Evolutionary conservation across 2,113 vertebrate genomes (phyloP).

Genomic region (Bubo scandiacus): DNA sequence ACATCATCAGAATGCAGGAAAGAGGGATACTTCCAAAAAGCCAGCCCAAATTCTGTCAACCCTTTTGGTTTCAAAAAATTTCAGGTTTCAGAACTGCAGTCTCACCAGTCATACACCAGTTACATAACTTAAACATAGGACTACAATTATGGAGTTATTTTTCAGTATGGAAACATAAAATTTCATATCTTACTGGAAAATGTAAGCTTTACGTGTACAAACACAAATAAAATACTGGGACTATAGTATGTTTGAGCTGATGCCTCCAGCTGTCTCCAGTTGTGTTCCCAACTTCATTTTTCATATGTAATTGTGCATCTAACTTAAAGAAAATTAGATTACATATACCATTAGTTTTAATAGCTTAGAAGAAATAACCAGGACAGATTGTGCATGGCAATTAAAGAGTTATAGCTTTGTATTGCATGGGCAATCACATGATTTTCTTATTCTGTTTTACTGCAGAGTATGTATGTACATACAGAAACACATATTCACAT

Average conservation of each 20-base stretch:
- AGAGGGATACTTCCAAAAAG: not conserved
- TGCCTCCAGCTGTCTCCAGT: not conserved
- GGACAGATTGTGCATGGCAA: not conserved
- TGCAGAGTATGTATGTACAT: not conserved
- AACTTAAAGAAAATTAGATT: conserved; percentile 24
- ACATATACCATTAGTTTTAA: not conserved
- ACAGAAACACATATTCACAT: not conserved
- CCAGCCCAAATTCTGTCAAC: not conserved
- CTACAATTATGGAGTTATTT: not conserved
- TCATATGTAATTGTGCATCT: not conserved
- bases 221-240: not conserved
- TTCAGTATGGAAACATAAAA: not conserved
- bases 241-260: not conserved
- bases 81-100: not conserved
- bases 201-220: not conserved
- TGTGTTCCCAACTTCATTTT: not conserved
- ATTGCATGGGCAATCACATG: not conserved
- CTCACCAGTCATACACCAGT: not conserved
- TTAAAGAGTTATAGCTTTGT: not conserved
- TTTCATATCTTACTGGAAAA: not conserved
- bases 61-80: not conserved
- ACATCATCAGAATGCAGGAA: not conserved
- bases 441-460: not conserved
- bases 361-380: not conserved
- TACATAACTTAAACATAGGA: not conserved